Evolutionary conservation across 1,140 invertebrate species (phyloP).

Genomic region (Heliothis subflexa): DNA sequence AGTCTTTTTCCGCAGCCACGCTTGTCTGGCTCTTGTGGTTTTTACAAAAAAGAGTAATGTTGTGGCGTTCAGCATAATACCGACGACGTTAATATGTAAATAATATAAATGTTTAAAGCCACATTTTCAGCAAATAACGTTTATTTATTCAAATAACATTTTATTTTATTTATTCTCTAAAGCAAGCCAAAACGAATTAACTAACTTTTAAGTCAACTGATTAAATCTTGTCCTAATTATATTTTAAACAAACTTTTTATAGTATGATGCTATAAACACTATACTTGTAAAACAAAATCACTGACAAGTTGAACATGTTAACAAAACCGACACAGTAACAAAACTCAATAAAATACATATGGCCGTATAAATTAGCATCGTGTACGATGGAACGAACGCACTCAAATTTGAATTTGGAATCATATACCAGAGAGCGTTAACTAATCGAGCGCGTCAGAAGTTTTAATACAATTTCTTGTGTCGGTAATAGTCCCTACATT

Average conservation of each 20-base stretch:
- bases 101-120: not conserved
- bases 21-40: constrained; percentile 36
- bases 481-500: constrained; percentile 1
- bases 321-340: constrained; percentile 18
- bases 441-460: constrained; percentile 52
- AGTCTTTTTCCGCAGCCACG: constrained; percentile 28
- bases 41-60: constrained; percentile 20
- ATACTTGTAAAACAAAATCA: not conserved
- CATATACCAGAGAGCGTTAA: constrained; percentile 40
- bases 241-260: not conserved
- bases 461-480: constrained; percentile 50
- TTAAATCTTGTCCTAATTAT: too few relatives aligned
- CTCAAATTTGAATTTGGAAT: constrained; percentile 46
- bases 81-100: constrained; percentile 12
- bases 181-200: not conserved
- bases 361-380: not conserved
- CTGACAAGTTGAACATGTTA: constrained; percentile 1
- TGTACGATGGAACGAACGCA: not conserved
- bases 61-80: constrained; percentile 5
- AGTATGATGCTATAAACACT: not conserved
- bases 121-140: too few relatives aligned
- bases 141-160: too few relatives aligned
- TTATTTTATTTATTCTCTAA: too few relatives aligned
- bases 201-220: too few relatives aligned
- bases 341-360: constrained; percentile 17